phyloP scores from a whole-genome alignment of 2,888 invertebrate genomes.

The Ochlodes sylvanus region DNA sequence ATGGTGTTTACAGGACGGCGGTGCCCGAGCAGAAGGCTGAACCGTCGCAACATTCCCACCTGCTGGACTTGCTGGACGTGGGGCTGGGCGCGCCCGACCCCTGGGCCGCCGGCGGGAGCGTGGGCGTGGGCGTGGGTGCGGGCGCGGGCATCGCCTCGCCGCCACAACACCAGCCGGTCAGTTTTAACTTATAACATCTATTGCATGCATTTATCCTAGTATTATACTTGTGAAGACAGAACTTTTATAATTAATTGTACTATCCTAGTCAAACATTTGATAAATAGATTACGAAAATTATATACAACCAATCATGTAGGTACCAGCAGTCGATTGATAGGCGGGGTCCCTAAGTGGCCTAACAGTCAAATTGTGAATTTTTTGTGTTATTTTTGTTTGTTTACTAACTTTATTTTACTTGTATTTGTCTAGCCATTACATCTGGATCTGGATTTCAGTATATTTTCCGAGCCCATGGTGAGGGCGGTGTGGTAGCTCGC shows the following conservation, averaged over 20 bases:
- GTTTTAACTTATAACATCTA: neutral
- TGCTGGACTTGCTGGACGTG: constrained; percentile 94
- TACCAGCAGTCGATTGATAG: too few relatives aligned
- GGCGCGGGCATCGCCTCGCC: constrained; percentile 85
- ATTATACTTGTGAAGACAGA: too few relatives aligned
- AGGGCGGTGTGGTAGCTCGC: constrained; percentile 48
- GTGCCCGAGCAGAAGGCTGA: constrained; percentile 49
- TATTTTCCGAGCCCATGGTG: constrained; percentile 75
- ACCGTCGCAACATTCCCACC: constrained; percentile 86
- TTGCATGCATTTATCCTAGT: too few relatives aligned
- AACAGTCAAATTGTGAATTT: too few relatives aligned
- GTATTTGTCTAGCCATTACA: neutral
- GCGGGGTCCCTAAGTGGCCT: too few relatives aligned
- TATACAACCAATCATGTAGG: too few relatives aligned
- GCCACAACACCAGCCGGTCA: constrained; percentile 79
- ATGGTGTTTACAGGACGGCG: constrained; percentile 41
- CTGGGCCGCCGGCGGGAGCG: constrained; percentile 81
- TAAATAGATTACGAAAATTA: too few relatives aligned
- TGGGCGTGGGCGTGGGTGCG: constrained; percentile 93
- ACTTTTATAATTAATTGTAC: too few relatives aligned
- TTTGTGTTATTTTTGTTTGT: too few relatives aligned
- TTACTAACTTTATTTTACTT: too few relatives aligned
- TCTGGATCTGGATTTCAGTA: constrained; percentile 65
- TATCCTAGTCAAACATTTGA: too few relatives aligned
- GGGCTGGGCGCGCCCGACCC: constrained; percentile 86